These are phyloP conservation scores for Allacma fusca DNA, from an alignment of 2,888 invertebrate genomes.

Conservation along the genomic window DNA sequence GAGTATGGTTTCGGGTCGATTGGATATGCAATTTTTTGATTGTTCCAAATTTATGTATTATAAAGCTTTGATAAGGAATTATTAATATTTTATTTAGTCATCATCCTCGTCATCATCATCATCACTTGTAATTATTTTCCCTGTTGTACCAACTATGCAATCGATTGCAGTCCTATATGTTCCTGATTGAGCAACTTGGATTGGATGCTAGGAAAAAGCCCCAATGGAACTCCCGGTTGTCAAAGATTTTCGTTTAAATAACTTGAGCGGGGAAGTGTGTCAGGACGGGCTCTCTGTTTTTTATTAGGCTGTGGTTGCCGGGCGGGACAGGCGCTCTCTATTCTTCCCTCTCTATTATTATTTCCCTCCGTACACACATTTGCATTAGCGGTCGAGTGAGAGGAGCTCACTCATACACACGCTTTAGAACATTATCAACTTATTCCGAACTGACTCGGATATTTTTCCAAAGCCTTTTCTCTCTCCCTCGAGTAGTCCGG, in stretches of 20 bases:
- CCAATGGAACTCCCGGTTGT: background rate
- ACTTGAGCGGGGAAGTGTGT: background rate
- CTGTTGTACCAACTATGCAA: background rate
- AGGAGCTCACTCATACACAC: no score
- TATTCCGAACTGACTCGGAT: no score
- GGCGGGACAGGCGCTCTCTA: conserved; percentile 5
- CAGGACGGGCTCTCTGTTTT: background rate
- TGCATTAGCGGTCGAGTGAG: background rate
- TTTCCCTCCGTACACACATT: background rate
- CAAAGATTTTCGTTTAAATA: background rate
- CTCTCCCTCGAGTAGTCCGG: no score
- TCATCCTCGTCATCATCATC: background rate
- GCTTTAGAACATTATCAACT: no score
- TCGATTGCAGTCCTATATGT: background rate
- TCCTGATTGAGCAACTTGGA: background rate
- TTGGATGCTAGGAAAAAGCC: background rate
- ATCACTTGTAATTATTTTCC: background rate
- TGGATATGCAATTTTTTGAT: no score
- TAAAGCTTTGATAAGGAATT: no score
- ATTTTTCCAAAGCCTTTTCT: no score
- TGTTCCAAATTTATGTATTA: no score
- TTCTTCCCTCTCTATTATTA: background rate
- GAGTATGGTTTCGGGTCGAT: no score
- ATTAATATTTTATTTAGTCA: no score
- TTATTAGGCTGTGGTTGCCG: background rate